Evolutionary conservation across 2,888 invertebrate species (phyloP), one percentile per base, ranked within the genome.

Genomic region (Drosophila colorata): DNA sequence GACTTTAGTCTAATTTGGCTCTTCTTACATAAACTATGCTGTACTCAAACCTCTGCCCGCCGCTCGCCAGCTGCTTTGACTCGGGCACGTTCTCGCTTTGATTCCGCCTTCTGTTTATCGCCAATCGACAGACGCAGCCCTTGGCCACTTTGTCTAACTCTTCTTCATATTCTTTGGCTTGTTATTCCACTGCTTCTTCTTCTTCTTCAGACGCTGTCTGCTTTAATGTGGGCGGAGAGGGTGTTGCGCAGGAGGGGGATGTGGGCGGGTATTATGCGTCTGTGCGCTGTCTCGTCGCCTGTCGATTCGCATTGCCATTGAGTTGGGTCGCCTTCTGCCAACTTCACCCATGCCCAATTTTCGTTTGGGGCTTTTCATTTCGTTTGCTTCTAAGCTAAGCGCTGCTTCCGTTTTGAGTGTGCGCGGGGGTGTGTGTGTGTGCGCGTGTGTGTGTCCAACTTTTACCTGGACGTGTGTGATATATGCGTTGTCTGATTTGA

Each of bases 261-360:
- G 33, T n/a, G 7, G 9, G 16, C 14, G 41, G 38, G n/a, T n/a
- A n/a, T 4, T 31, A 48, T 68, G 59, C 72, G 80, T 78, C 80
- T 85, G 80, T 68, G 81, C 64, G 56, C 57, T 76, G 86, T 86
- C 86, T 83, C 67, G 83, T 59, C 83, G 86, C 74, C 80, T 80
- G 80, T 86, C 86, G 72, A 64, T 64, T 65, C 64, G 68, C 68
- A 73, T 76, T 80, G 57, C 55, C 73, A 53, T 76, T 86, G 86
- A 86, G 86, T 78, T 69, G 83, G 83, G 86, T 85, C 18, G 43
- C 20, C 13, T 13, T 13, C 11, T 28, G 8, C 25, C 28, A 28
- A 28, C 49, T 4, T 58, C 51, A 37, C 44, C 46, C 56, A 38
- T 65, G 68, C 61, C 58, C 66, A 78, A 74, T 65, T 75, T 82